Percentiles rank a stretch among this genome's conserved stretches.
Evolutionary conservation across 2,113 vertebrate species (phyloP).

Genomic region (Lipotes vexillifer): DNA sequence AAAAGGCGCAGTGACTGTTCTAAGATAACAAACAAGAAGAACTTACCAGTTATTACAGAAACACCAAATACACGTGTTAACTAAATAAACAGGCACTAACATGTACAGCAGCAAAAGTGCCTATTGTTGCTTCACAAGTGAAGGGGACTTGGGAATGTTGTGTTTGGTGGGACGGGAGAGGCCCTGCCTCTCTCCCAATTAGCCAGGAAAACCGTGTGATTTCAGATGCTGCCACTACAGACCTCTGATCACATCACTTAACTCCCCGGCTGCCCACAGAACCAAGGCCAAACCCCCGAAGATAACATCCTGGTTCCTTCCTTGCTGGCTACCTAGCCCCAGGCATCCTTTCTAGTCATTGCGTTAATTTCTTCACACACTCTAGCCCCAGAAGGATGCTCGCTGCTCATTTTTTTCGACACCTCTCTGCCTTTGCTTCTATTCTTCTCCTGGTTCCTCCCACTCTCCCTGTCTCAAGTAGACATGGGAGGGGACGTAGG

Average conservation of each 20-base stretch:
- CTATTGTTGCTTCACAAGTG: background rate
- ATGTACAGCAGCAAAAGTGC: background rate
- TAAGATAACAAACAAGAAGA: background rate
- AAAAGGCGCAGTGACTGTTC: background rate
- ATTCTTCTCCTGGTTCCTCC: background rate
- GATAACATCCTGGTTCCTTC: background rate
- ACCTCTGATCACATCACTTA: background rate
- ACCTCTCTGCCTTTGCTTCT: background rate
- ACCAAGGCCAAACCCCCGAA: background rate
- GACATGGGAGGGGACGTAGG: background rate
- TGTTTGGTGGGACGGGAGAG: background rate
- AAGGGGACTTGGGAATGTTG: background rate
- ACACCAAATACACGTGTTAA: background rate
- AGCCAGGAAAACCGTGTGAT: background rate
- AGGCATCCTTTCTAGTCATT: background rate
- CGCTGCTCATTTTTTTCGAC: background rate
- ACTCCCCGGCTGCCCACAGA: background rate
- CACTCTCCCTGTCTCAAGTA: background rate
- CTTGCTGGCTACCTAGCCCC: background rate
- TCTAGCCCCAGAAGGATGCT: background rate
- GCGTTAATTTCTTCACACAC: background rate
- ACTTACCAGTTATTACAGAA: background rate
- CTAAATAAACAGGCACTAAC: background rate
- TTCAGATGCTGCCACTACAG: background rate
- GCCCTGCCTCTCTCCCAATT: background rate